Evolutionary conservation across 2,888 invertebrate species (phyloP), one percentile per base, ranked within the genome.

Genomic region (Cryptus armator): DNA sequence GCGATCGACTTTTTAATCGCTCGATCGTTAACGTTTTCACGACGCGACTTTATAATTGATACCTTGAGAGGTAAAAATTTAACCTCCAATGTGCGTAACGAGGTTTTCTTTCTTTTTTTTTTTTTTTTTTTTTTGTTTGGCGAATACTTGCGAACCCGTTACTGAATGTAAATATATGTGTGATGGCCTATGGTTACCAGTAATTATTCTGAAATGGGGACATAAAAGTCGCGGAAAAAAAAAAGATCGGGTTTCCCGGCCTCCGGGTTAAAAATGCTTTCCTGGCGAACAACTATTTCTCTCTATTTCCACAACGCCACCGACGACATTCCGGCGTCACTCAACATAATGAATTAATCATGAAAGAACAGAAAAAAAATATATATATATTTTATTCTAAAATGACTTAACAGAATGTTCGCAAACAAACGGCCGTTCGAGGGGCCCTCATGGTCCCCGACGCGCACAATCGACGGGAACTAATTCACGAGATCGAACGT

Each of bases 301-400:
- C 37, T 9, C 37, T 37, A 7, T 9, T 37, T 37, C 9, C 37
- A 37, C 37, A 37, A 56, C 24, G 19, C 1, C 12, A 19, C 56
- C 12, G 10, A 12, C 56, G 10, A 56, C 24, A 56, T 24, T 10
- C 56, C 24, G 12, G 2, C 19, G 10, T 19, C 10, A 24, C 19
- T 12, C 2, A 19, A 12, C 10, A 56, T 56, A 16, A 56, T 56
- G 56, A 56, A 56, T 43, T 67, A 67, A 67, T 29, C 71, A n/a
- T 53, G 48, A 68, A 29, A 62, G 32, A 10, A 16, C 7, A 64
- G 5, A 14, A 0, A 44, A 19, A n/a, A 44, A 19, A n/a, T 2
- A 24, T 37, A 56, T 3, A 7, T 37, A 29, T n/a, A 72, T 37
- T 37, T 37, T 0, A 37, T 37, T 37, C 37, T 5, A 7, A 37